phyloP scores from a whole-genome alignment of 2,888 invertebrate genomes.

The Pollenia angustigena region DNA sequence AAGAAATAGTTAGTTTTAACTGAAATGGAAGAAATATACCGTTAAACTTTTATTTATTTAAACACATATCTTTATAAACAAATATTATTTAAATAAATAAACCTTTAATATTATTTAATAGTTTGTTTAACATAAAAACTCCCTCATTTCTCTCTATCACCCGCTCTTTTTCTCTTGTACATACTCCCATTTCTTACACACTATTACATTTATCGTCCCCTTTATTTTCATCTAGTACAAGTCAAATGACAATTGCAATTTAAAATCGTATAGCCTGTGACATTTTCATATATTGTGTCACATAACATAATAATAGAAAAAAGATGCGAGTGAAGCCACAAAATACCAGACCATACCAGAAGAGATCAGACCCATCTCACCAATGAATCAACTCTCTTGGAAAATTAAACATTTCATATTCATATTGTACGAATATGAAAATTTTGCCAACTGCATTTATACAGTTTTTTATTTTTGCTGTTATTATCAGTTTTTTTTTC shows the following conservation, averaged over 20 bases:
- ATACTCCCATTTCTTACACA: background rate
- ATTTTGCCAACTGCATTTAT: constrained; percentile 64
- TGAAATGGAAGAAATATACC: too few species aligned
- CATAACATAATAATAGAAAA: constrained; percentile 40
- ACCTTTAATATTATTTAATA: background rate
- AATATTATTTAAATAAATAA: constrained; percentile 33
- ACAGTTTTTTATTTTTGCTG: constrained; percentile 18
- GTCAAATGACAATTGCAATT: constrained; percentile 61
- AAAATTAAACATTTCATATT: constrained; percentile 69
- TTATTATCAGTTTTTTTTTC: constrained; percentile 53
- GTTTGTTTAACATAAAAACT: background rate
- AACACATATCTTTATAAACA: background rate
- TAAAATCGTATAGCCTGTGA: constrained; percentile 63
- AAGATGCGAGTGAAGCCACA: background rate
- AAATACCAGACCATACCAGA: background rate
- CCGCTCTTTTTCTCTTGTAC: background rate
- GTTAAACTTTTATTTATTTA: background rate
- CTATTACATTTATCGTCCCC: background rate
- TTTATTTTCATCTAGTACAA: background rate
- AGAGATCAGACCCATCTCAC: background rate
- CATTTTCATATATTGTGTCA: constrained; percentile 61
- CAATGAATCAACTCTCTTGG: constrained; percentile 55
- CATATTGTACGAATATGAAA: constrained; percentile 53
- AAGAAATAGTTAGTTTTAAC: too few species aligned
- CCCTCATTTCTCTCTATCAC: too few species aligned